phyloP scores from a whole-genome alignment of 2,113 vertebrate genomes.

The Lophotis ruficrista region DNA sequence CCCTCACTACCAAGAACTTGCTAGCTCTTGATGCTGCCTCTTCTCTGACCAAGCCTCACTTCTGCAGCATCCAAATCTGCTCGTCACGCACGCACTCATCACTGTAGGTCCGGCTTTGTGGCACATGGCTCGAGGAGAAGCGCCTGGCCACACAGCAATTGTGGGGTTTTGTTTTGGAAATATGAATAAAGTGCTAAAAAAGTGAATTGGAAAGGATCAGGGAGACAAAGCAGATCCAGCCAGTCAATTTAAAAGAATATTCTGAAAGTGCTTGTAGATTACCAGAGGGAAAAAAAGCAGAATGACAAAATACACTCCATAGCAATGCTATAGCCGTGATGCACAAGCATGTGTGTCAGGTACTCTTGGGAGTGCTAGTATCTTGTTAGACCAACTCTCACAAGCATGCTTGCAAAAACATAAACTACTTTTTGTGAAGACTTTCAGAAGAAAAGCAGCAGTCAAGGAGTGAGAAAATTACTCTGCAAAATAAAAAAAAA shows the following conservation, averaged over 20 bases:
- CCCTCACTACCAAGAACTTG: not conserved
- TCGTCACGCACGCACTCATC: not conserved
- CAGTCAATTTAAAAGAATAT: not conserved
- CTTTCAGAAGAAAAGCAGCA: not conserved
- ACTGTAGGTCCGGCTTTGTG: not conserved
- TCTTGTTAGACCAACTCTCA: not conserved
- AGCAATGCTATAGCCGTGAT: not conserved
- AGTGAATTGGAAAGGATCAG: not conserved
- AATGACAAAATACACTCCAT: not conserved
- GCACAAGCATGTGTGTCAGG: not conserved
- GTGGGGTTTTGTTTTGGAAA: not conserved
- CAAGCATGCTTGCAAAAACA: not conserved
- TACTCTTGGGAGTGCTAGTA: not conserved
- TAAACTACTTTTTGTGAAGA: not conserved
- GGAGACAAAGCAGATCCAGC: not conserved
- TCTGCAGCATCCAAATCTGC: not conserved
- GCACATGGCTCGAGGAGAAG: not conserved
- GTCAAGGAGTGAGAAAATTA: not conserved
- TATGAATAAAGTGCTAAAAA: not conserved
- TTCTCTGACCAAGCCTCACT: not conserved
- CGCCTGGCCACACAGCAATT: not conserved
- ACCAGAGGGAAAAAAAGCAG: not conserved
- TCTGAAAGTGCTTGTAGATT: not conserved
- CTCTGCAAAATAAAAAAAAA: not conserved
- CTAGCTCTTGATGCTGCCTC: not conserved